Base-by-base conservation (phyloP, 2,797 vertebrate species). In the Mormyrus hasselquistii region DNA sequence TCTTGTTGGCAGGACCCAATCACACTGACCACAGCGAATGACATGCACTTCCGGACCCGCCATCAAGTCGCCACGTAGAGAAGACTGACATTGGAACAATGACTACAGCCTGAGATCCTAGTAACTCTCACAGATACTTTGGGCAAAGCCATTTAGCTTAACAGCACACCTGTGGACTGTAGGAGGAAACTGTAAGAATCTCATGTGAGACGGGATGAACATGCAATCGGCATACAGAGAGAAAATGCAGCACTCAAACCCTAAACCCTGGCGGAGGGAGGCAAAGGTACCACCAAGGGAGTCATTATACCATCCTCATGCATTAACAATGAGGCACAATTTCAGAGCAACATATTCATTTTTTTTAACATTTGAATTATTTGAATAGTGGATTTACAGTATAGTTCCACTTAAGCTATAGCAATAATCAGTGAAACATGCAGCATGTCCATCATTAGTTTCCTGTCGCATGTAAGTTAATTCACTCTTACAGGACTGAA, bases 321-420 rank as follows among this genome's bases (percentile, higher is more conserved):
- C 65, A 76, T 89, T 76, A 87, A 38, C 62, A 87, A 79, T 87
- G 85, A 79, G 14, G 85, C n/a, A 49, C 25, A 89, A 9, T 87
- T 89, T 79, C 85, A 89, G 41, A 50, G 49, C 4, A 25, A 47
- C 49, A 59, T n/a, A 59, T 59, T 59, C 55, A 59, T 59, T 22
- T 55, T 79, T 76, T 22, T 41, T 22, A 4, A 6, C 14, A 76
- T 76, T 41, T 73, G 29, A 73, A 73, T 73, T 76, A 76, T 85
- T 85, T 41, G 16, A 79, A 50, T 88, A 65, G 50, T 69, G 10
- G 0, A 38, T 84, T 89, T 85, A 89, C 3, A 47, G n/a, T 84
- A 89, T 9, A 47, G 8, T 84, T 50, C 41, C 7, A 49, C 79
- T 83, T 73, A 73, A 73, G 65, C 29, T 73, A 73, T 4, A 73